Percentiles rank a stretch among this genome's conserved stretches.
Conservation (phyloP, 1,140 invertebrate species). For the Meloidogyne hapla region DNA sequence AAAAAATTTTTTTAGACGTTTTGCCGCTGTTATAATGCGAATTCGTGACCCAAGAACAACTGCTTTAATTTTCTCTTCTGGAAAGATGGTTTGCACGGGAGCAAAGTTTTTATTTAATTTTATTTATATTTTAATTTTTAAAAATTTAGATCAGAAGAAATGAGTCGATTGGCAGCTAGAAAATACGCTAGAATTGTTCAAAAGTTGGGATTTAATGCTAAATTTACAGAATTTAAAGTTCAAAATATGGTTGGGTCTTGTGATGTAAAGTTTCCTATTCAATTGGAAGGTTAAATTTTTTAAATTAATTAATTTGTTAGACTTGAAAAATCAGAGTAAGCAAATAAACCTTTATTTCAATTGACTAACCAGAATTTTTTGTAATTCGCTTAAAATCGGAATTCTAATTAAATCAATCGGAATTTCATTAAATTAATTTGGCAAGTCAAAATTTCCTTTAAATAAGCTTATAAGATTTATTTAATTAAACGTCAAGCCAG, state of each 20-base stretch:
- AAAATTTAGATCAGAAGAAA: constrained; percentile 25
- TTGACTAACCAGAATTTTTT: too few relatives aligned
- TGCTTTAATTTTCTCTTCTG: constrained; percentile 96
- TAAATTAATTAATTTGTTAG: neutral
- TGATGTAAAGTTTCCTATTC: constrained; percentile 97
- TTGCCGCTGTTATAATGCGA: constrained; percentile 99
- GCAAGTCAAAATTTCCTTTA: too few relatives aligned
- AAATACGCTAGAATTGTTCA: constrained; percentile 87
- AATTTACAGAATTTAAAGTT: constrained; percentile 97
- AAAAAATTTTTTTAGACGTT: constrained; percentile 74
- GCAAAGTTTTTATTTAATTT: constrained; percentile 87
- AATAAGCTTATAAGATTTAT: too few relatives aligned
- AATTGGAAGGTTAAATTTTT: constrained; percentile 77
- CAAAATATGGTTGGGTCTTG: constrained; percentile 97
- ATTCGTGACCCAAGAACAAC: constrained; percentile 97
- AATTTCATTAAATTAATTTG: too few relatives aligned
- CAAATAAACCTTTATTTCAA: too few relatives aligned
- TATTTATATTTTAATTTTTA: constrained; percentile 68
- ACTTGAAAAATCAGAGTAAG: too few relatives aligned
- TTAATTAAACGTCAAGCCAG: too few relatives aligned
- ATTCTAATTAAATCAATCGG: too few relatives aligned
- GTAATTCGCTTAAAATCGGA: too few relatives aligned
- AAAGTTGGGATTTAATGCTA: constrained; percentile 94
- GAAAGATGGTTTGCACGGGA: constrained; percentile 99
- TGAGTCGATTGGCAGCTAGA: constrained; percentile 74